Evolutionary conservation across 2,888 invertebrate species (phyloP).

Genomic region (Augiades crinisus): DNA sequence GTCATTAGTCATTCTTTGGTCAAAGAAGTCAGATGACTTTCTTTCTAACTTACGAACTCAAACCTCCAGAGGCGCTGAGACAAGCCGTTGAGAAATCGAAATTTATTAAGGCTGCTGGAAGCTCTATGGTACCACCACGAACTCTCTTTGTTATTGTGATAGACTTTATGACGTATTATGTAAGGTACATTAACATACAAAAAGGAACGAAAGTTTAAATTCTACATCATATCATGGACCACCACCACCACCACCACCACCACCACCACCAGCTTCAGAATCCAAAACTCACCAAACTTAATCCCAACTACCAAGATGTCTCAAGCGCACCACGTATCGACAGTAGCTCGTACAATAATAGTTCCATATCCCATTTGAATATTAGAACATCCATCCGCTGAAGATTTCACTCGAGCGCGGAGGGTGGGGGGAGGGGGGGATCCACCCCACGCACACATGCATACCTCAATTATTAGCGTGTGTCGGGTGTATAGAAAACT

Average conservation of each 20-base stretch:
- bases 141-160: too few species aligned
- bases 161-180: too few species aligned
- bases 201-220: too few species aligned
- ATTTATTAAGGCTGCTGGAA: too few species aligned
- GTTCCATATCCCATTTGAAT: conserved; percentile 82
- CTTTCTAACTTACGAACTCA: too few species aligned
- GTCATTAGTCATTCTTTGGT: too few species aligned
- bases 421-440: conserved; percentile 41
- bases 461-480: conserved; percentile 26
- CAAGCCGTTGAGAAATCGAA: too few species aligned
- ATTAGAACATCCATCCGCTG: conserved; percentile 80
- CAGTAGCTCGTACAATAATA: conserved; percentile 81
- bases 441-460: conserved; percentile 40
- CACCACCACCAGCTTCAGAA: neutral
- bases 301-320: conserved; percentile 51
- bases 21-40: too few species aligned
- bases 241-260: neutral
- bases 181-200: too few species aligned
- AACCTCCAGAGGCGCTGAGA: too few species aligned
- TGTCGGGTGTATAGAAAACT: conserved; percentile 19
- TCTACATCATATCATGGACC: too few species aligned
- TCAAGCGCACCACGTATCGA: conserved; percentile 59
- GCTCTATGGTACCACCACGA: too few species aligned
- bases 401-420: conserved; percentile 62
- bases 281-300: neutral